Evolutionary conservation across 2,113 vertebrate genomes (phyloP).

Genomic region (Porphyrio hochstetteri): DNA sequence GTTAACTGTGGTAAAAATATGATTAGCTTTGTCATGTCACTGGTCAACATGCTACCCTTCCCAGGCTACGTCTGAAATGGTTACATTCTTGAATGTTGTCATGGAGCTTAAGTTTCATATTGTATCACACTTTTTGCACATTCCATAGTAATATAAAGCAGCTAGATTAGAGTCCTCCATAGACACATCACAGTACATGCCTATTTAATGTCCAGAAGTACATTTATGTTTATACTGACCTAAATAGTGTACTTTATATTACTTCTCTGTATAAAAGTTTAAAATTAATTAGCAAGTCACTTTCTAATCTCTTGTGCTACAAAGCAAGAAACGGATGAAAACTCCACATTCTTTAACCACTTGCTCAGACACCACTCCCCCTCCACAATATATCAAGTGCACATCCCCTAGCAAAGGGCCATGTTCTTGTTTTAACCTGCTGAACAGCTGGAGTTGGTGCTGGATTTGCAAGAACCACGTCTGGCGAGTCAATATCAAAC

Average conservation of each 20-base stretch:
- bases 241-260: not conserved
- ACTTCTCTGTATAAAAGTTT: not conserved
- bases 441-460: slow-evolving; percentile 80
- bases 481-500: slow-evolving; percentile 91
- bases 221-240: not conserved
- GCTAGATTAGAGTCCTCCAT: not conserved
- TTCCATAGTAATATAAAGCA: not conserved
- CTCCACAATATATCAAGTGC: not conserved
- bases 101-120: not conserved
- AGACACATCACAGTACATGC: not conserved
- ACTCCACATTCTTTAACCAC: not conserved
- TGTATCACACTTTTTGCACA: not conserved
- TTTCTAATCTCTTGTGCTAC: not conserved
- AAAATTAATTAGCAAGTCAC: not conserved
- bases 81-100: not conserved
- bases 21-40: not conserved
- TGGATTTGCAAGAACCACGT: slow-evolving; percentile 76
- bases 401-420: not conserved
- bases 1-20: not conserved
- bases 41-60: not conserved
- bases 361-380: not conserved
- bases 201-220: not conserved
- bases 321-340: not conserved
- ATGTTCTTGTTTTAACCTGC: slow-evolving; percentile 79
- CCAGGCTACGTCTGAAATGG: not conserved